Percentiles rank a stretch among this genome's conserved stretches.
Conservation (phyloP, 2,888 invertebrate genomes). For the Heliconius erato region DNA sequence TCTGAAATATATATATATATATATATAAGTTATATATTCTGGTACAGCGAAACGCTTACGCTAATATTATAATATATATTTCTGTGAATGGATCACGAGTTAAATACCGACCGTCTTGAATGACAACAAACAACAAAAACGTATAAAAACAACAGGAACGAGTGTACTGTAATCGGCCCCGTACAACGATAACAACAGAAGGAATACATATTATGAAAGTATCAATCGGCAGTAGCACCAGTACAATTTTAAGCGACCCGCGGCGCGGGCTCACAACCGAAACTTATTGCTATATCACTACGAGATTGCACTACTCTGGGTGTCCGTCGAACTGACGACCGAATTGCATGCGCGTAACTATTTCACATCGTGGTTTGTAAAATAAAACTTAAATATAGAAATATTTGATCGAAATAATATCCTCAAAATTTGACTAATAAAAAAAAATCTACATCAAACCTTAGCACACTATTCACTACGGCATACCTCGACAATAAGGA, state of each 20-base stretch:
- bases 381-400: conserved; percentile 70
- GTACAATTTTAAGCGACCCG: conserved; percentile 67
- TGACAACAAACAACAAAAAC: neutral
- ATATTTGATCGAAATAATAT: conserved; percentile 80
- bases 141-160: neutral
- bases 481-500: conserved; percentile 85
- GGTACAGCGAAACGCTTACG: neutral
- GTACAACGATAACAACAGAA: conserved; percentile 65
- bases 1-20: neutral
- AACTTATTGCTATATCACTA: conserved; percentile 85
- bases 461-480: conserved; percentile 84
- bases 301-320: conserved; percentile 82
- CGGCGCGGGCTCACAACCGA: conserved; percentile 82
- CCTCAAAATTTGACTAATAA: conserved; percentile 81
- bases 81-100: neutral
- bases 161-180: conserved; percentile 13
- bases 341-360: conserved; percentile 65
- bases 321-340: conserved; percentile 68
- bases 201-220: conserved; percentile 70
- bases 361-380: conserved; percentile 70
- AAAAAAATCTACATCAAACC: conserved; percentile 83
- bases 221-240: conserved; percentile 75
- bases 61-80: too few species aligned
- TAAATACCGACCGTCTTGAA: neutral
- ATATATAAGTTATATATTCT: neutral